A percentile compares a stretch with the other conserved stretches of the same genome.
These are phyloP conservation scores for Lutjanus argentimaculatus DNA, from an alignment of 2,797 vertebrate species.

Conservation along the genomic window DNA sequence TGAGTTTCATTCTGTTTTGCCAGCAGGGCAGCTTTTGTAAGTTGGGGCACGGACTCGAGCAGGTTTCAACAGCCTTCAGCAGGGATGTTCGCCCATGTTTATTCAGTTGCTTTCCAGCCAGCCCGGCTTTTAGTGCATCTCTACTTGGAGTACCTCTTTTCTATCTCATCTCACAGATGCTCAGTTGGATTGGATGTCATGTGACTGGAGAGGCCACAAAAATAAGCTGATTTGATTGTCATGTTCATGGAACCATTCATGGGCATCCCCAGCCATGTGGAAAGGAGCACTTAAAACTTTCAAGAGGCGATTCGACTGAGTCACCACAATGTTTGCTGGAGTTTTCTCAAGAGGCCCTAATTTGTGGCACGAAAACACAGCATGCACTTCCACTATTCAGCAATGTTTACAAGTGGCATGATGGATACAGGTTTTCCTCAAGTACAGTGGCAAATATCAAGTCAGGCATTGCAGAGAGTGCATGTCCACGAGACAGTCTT, in stretches of 20 bases:
- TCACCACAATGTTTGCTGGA: constrained; percentile 9
- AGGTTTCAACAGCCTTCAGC: not conserved
- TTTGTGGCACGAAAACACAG: constrained; percentile 26
- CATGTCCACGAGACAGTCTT: too few species aligned
- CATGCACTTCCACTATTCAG: constrained; percentile 5
- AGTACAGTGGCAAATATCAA: constrained; percentile 28
- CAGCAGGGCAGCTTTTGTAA: constrained; percentile 13
- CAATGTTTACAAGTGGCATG: constrained; percentile 39
- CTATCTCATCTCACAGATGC: constrained; percentile 39
- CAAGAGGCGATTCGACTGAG: constrained; percentile 15
- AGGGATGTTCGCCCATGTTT: constrained; percentile 31
- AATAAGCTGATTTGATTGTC: constrained; percentile 29
- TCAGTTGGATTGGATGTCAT: constrained; percentile 18
- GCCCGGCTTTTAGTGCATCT: not conserved
- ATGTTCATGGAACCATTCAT: constrained; percentile 1
- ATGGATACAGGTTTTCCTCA: constrained; percentile 35
- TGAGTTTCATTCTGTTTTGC: constrained; percentile 27
- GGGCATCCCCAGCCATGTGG: constrained; percentile 16
- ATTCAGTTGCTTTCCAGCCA: constrained; percentile 31
- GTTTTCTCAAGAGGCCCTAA: constrained; percentile 28
- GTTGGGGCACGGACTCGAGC: not conserved
- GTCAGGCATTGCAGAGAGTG: constrained; percentile 13
- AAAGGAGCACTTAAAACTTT: constrained; percentile 29
- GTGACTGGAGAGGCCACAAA: constrained; percentile 8
- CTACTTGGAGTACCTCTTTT: constrained; percentile 16